phyloP scores from a whole-genome alignment of 1,140 invertebrate genomes.

The Lepidurus packardi region DNA sequence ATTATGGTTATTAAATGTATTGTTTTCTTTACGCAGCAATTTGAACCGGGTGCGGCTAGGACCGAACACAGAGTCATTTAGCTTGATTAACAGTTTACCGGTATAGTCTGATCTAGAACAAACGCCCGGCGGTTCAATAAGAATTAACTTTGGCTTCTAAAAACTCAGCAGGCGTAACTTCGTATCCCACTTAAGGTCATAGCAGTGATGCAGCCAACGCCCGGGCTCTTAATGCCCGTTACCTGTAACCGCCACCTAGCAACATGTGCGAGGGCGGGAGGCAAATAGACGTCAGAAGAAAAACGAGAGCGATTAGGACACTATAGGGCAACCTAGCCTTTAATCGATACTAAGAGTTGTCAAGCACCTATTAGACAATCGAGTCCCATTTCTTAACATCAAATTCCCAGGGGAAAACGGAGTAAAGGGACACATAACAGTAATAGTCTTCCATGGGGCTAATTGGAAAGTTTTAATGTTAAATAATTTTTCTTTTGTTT shows the following conservation, averaged over 20 bases:
- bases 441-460: no score
- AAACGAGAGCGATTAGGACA: background rate
- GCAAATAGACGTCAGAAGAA: background rate
- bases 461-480: no score
- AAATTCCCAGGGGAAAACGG: background rate
- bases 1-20: background rate
- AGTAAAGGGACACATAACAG: no score
- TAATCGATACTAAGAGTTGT: background rate
- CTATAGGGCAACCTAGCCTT: background rate
- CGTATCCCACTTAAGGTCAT: background rate
- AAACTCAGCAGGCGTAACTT: conserved; percentile 8
- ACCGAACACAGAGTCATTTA: background rate
- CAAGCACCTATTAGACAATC: background rate
- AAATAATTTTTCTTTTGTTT: no score
- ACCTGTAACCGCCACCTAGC: conserved; percentile 20
- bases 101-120: background rate
- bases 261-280: conserved; percentile 11
- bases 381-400: background rate
- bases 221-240: background rate
- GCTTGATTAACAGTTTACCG: background rate
- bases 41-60: background rate
- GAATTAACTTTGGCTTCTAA: background rate
- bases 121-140: background rate
- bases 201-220: background rate
- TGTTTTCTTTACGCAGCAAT: background rate